Percentiles rank a stretch among this genome's conserved stretches.
Conservation (phyloP, 1,140 invertebrate species). For the Zaprionus tsacasi region DNA sequence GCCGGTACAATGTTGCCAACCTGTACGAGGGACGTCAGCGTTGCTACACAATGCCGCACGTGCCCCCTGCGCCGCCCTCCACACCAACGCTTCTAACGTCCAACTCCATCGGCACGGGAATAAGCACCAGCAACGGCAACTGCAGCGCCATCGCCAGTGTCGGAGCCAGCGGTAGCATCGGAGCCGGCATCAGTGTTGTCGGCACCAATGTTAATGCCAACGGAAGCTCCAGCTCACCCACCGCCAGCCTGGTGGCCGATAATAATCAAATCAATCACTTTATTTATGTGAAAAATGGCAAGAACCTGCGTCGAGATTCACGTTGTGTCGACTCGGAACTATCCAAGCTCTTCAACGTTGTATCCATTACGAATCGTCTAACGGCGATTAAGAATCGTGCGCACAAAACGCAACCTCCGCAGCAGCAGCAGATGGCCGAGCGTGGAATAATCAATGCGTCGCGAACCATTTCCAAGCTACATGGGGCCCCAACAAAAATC, state of each 20-base stretch:
- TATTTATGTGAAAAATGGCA: constrained; percentile 79
- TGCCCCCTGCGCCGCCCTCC: constrained; percentile 79
- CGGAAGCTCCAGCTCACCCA: constrained; percentile 64
- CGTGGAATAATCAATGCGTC: constrained; percentile 74
- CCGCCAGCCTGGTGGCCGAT: constrained; percentile 52
- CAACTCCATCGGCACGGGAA: constrained; percentile 41
- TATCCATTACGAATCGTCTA: constrained; percentile 74
- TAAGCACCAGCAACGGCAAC: constrained; percentile 40
- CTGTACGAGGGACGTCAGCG: constrained; percentile 74
- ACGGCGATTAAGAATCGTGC: constrained; percentile 62
- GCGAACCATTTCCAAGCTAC: constrained; percentile 75
- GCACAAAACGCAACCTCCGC: constrained; percentile 31
- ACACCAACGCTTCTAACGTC: constrained; percentile 75
- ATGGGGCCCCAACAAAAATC: constrained; percentile 64
- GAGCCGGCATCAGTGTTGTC: constrained; percentile 9
- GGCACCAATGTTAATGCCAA: constrained; percentile 28
- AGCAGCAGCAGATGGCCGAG: constrained; percentile 46
- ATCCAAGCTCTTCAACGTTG: constrained; percentile 78
- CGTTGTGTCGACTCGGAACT: constrained; percentile 76
- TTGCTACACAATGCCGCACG: constrained; percentile 81
- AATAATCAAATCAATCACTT: constrained; percentile 76
- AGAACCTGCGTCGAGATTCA: constrained; percentile 76
- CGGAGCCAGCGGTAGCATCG: constrained; percentile 42
- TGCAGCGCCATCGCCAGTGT: constrained; percentile 38
- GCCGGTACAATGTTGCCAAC: constrained; percentile 71